phyloP scores from a whole-genome alignment of 2,797 vertebrate species.

The Psittacula derbiana region DNA sequence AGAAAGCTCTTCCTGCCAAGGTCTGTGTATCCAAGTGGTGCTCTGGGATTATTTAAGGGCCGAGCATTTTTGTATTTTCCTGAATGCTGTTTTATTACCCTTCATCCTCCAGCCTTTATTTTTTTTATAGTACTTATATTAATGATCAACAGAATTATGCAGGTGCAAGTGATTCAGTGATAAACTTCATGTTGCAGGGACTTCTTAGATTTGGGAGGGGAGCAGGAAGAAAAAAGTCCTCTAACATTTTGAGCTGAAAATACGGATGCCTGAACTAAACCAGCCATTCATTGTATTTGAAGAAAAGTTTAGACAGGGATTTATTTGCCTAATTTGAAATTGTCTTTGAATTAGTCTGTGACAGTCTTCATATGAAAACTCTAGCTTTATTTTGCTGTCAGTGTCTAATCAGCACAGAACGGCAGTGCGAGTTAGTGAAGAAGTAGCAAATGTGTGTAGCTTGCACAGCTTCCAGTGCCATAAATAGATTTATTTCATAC shows the following conservation, averaged over 20 bases:
- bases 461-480: background rate
- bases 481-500: background rate
- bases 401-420: background rate
- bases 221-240: background rate
- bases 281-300: background rate
- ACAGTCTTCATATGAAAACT: background rate
- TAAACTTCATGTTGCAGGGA: background rate
- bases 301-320: background rate
- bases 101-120: background rate
- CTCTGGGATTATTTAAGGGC: background rate
- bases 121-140: background rate
- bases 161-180: background rate
- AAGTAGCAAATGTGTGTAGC: background rate
- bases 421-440: background rate
- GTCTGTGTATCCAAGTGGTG: background rate
- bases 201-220: background rate
- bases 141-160: background rate
- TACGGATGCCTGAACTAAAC: background rate
- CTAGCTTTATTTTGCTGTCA: background rate
- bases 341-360: background rate
- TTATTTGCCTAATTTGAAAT: constrained; percentile 5
- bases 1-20: background rate
- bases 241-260: background rate
- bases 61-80: background rate
- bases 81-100: background rate